Evolutionary conservation across 2,888 invertebrate species (phyloP), one percentile per base, ranked within the genome.

Genomic region (Chaetoderma sp.): DNA sequence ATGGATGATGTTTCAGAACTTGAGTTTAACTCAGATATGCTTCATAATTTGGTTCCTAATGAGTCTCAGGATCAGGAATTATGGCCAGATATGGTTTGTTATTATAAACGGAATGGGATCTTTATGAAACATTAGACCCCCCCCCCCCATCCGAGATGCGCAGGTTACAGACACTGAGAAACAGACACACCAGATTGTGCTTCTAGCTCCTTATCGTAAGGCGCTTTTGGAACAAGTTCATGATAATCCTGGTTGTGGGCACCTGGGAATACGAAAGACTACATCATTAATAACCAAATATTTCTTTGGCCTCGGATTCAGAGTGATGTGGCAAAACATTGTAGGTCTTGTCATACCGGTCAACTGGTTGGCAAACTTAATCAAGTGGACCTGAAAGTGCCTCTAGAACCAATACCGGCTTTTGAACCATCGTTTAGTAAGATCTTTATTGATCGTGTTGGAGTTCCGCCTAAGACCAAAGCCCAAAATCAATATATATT

Each of bases 111-210:
- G 28, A 39, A 49, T 59, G 55, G 32, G 16, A 18, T 60, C 8
- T 45, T 64, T 13, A 64, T 60, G 60, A 45, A 60, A 33, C 39
- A 64, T 28, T 60, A 44, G 50, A n/a, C 54, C 30, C 25, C 65
- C 13, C n/a, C n/a, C n/a, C n/a, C n/a, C n/a, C n/a, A n/a, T n/a
- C n/a, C 49, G 39, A 42, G 27, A 49, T 58, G 21, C 21, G 39
- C 27, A 45, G 18, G 57, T 39, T 30, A 36, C 57, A 32, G 63
- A 63, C 10, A 27, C 28, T 25, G 57, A 57, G 57, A 10, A 3
- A 16, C 32, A 4, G 10, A 10, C 23, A 4, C 13, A 45, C 36
- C 57, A 63, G 23, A 36, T 63, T 33, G 57, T 63, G 18, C 16
- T 63, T 23, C 63, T 57, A 30, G n/a, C n/a, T n/a, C n/a, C n/a